phyloP scores from a whole-genome alignment of 2,797 vertebrate genomes.

The Scleropages formosus region DNA sequence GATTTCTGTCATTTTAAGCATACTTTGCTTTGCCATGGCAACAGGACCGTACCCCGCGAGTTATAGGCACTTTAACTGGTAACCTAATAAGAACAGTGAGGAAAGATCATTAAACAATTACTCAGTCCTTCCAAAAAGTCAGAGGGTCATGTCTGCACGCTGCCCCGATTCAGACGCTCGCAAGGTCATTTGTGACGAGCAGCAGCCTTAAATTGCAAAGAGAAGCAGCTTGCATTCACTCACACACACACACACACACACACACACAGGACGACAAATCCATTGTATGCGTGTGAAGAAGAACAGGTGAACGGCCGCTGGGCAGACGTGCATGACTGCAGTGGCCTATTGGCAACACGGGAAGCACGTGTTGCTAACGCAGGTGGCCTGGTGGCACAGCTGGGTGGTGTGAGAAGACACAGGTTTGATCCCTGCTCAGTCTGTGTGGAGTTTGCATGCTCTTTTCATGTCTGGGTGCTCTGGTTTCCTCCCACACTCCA shows the following conservation, averaged over 20 bases:
- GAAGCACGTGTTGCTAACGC: too few relatives aligned
- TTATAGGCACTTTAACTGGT: slow-evolving; percentile 40
- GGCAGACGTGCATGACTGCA: too few relatives aligned
- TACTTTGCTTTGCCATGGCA: slow-evolving; percentile 43
- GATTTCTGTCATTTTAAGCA: slow-evolving; percentile 57
- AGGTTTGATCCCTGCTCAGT: too few relatives aligned
- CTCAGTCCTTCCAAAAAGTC: slow-evolving; percentile 31
- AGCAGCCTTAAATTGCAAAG: slow-evolving; percentile 19
- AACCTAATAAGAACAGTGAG: slow-evolving; percentile 15
- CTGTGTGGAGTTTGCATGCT: too few relatives aligned
- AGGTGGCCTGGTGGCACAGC: too few relatives aligned
- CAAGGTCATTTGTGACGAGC: slow-evolving; percentile 22
- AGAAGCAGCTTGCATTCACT: background rate
- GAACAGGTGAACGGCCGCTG: too few relatives aligned
- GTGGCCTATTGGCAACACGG: background rate
- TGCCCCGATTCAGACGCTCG: slow-evolving; percentile 29
- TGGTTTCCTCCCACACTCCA: too few relatives aligned
- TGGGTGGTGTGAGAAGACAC: too few relatives aligned
- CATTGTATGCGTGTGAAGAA: too few relatives aligned
- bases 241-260: too few relatives aligned
- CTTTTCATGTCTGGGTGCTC: too few relatives aligned
- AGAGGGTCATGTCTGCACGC: slow-evolving; percentile 30
- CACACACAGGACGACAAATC: too few relatives aligned
- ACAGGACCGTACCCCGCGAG: slow-evolving; percentile 25
- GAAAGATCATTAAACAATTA: slow-evolving; percentile 26